Conservation (phyloP, 2,797 vertebrate genomes). For the Macrochelys suwanniensis region DNA sequence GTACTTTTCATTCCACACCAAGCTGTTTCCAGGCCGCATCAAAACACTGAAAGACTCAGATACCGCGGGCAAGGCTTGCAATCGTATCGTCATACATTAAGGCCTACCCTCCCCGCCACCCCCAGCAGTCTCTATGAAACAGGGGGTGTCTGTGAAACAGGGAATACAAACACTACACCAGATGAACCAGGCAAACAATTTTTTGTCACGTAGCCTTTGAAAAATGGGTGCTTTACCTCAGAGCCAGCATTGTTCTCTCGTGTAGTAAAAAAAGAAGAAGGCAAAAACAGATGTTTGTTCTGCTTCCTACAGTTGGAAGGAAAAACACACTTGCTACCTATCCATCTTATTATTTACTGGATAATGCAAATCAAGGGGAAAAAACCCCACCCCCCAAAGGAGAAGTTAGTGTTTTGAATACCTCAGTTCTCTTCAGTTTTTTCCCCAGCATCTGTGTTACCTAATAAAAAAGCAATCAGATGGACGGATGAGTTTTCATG, state of each 20-base stretch:
- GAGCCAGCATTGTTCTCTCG: background rate
- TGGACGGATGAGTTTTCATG: conserved; percentile 11
- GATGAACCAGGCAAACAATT: background rate
- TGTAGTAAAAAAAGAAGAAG: background rate
- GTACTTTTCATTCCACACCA: background rate
- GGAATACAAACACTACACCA: background rate
- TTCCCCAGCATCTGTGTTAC: conserved; percentile 4
- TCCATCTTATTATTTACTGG: conserved; percentile 5
- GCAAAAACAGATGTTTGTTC: background rate
- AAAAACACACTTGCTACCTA: conserved; percentile 5
- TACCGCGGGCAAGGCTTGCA: fast-evolving
- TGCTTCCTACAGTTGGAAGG: background rate
- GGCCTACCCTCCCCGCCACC: background rate
- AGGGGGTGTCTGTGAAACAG: conserved; percentile 10
- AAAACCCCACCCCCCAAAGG: fast-evolving
- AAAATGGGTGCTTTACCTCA: background rate
- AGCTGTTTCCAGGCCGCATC: background rate
- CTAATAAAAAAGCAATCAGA: conserved; percentile 29
- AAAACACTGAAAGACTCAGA: background rate
- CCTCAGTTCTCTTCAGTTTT: background rate
- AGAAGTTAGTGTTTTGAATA: conserved; percentile 27
- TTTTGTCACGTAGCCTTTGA: background rate
- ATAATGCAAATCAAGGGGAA: background rate
- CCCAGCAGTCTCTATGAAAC: background rate
- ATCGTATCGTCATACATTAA: background rate